Evolutionary conservation across 2,797 vertebrate genomes (phyloP).

Genomic region (Sebastes steindachneri): DNA sequence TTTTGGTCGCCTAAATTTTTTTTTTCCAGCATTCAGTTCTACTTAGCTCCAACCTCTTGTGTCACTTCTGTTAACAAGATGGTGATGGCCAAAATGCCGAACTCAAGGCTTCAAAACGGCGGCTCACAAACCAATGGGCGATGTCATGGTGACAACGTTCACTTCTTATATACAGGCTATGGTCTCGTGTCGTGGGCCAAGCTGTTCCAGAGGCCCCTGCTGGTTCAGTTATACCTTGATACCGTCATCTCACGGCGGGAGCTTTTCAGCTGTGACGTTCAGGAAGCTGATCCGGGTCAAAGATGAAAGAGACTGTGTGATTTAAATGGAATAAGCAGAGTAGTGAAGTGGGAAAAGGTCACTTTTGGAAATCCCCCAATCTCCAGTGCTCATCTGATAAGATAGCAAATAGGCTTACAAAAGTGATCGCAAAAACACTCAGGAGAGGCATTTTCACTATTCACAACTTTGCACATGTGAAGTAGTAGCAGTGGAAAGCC

Average conservation of each 20-base stretch:
- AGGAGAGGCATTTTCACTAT: neutral
- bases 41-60: neutral
- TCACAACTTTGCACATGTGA: neutral
- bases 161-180: neutral
- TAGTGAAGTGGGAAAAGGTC: constrained; percentile 30
- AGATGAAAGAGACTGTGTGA: constrained; percentile 42
- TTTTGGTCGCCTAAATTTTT: neutral
- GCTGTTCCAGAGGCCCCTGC: neutral
- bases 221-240: constrained; percentile 25
- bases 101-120: neutral
- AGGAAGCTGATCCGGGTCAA: constrained; percentile 45
- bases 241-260: constrained; percentile 23
- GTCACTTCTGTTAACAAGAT: neutral
- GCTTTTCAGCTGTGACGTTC: constrained; percentile 49
- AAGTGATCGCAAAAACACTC: neutral
- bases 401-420: neutral
- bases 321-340: constrained; percentile 40
- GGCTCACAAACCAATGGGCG: neutral
- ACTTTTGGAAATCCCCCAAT: neutral
- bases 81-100: neutral
- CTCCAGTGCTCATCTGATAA: constrained; percentile 1
- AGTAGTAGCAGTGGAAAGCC: constrained; percentile 17
- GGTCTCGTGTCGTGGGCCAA: neutral
- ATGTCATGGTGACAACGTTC: neutral
- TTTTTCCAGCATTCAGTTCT: neutral